Percentiles rank a stretch among this genome's conserved stretches.
These are phyloP conservation scores for Argyrosomus regius DNA, from an alignment of 2,797 vertebrate species.

Conservation along the genomic window DNA sequence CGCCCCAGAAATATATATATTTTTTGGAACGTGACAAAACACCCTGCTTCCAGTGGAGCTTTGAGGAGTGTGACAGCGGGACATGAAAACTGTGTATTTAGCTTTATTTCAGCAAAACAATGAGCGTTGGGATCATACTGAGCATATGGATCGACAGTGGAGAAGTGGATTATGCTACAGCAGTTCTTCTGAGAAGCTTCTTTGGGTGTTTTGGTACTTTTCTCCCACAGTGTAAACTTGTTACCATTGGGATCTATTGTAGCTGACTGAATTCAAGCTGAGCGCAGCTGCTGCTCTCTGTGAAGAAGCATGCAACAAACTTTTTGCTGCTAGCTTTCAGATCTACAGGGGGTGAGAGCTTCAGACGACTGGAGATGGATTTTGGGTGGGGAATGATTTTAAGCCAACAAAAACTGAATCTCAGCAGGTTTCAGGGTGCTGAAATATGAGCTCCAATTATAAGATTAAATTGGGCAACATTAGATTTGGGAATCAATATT, in stretches of 20 bases:
- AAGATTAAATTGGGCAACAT: background rate
- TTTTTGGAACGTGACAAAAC: background rate
- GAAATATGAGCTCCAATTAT: background rate
- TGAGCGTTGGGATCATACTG: conserved; percentile 1
- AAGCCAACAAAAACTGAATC: background rate
- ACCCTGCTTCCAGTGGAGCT: background rate
- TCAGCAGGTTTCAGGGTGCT: background rate
- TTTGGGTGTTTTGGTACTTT: conserved; percentile 2
- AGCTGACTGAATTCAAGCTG: conserved; percentile 30
- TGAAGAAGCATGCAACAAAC: conserved; percentile 1
- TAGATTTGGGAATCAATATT: background rate
- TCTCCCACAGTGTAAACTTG: conserved; percentile 12
- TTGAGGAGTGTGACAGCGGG: background rate
- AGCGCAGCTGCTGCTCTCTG: conserved; percentile 34
- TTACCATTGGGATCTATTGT: conserved; percentile 16
- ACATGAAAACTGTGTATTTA: background rate
- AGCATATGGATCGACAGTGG: background rate
- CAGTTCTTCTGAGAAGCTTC: conserved; percentile 7
- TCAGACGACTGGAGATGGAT: conserved; percentile 14
- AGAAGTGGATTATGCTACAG: conserved; percentile 10
- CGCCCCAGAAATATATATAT: too few species aligned
- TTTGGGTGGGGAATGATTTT: conserved; percentile 12
- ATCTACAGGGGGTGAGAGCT: conserved; percentile 2
- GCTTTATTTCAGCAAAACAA: conserved; percentile 11
- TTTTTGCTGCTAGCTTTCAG: conserved; percentile 17